These are phyloP conservation scores for Streptopelia turtur DNA, from an alignment of 2,797 vertebrate species.

Conservation along the genomic window DNA sequence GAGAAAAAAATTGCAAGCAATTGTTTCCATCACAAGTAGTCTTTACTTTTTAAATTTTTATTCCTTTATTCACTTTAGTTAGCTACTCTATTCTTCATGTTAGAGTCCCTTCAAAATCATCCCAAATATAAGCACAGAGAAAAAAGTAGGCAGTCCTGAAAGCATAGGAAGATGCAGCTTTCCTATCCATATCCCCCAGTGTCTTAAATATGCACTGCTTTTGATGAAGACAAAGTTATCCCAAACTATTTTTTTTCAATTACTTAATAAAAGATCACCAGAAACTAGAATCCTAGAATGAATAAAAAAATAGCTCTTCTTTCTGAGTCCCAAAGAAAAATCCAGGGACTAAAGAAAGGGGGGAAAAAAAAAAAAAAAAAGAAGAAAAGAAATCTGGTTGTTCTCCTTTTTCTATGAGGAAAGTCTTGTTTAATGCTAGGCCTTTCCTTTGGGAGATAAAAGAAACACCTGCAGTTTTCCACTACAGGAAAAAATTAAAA, in stretches of 20 bases:
- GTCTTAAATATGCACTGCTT: conserved; percentile 19
- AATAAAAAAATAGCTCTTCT: conserved; percentile 16
- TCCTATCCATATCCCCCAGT: background rate
- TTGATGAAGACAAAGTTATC: background rate
- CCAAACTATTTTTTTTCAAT: conserved; percentile 27
- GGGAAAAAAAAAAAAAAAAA: background rate
- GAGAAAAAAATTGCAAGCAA: background rate
- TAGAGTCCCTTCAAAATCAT: background rate
- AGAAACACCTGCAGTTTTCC: conserved; percentile 35
- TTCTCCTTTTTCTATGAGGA: background rate
- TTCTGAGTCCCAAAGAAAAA: conserved; percentile 21
- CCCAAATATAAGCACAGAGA: background rate
- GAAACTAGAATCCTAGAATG: background rate
- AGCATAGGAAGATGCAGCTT: conserved; percentile 22
- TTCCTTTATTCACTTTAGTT: background rate
- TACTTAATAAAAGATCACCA: conserved; percentile 42
- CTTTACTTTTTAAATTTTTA: background rate
- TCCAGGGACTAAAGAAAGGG: background rate
- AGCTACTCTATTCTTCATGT: background rate
- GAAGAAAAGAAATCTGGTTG: background rate
- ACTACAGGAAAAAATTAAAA: background rate
- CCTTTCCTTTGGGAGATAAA: conserved; percentile 14
- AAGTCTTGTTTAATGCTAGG: background rate
- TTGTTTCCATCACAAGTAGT: background rate
- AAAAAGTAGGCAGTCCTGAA: conserved; percentile 4